Evolutionary conservation across 2,797 vertebrate genomes (phyloP).

Genomic region (Alauda arvensis): DNA sequence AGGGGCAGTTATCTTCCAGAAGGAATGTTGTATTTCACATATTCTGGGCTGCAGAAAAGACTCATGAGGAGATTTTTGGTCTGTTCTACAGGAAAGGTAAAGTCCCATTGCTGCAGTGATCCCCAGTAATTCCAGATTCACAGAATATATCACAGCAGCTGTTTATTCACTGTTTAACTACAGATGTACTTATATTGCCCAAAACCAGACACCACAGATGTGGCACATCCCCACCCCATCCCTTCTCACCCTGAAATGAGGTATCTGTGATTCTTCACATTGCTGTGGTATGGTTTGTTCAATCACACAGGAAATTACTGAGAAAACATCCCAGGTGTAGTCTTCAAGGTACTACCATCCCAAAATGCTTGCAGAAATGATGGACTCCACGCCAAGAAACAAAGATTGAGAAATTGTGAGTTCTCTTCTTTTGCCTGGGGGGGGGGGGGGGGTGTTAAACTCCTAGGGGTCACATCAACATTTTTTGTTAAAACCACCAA

Average conservation of each 20-base stretch:
- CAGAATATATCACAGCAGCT: background rate
- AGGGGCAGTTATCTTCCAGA: background rate
- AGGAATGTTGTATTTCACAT: background rate
- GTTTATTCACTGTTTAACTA: background rate
- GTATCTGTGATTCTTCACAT: background rate
- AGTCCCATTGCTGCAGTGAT: accelerated
- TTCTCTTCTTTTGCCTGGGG: background rate
- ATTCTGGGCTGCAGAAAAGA: background rate
- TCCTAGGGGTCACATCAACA: background rate
- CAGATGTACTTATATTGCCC: background rate
- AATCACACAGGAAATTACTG: background rate
- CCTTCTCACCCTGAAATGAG: background rate
- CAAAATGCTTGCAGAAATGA: background rate
- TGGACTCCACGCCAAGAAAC: background rate
- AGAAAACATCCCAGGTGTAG: background rate
- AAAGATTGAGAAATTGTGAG: background rate
- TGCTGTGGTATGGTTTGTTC: background rate
- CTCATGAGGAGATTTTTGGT: background rate
- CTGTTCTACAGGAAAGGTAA: background rate
- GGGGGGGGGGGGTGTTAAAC: accelerated
- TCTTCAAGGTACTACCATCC: background rate
- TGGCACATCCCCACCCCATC: background rate
- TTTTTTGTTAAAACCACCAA: background rate
- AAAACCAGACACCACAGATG: background rate
- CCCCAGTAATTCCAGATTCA: background rate